Percentiles rank a stretch among this genome's conserved stretches.
Conservation (phyloP, 2,888 invertebrate species). For the Griposia aprilina region DNA sequence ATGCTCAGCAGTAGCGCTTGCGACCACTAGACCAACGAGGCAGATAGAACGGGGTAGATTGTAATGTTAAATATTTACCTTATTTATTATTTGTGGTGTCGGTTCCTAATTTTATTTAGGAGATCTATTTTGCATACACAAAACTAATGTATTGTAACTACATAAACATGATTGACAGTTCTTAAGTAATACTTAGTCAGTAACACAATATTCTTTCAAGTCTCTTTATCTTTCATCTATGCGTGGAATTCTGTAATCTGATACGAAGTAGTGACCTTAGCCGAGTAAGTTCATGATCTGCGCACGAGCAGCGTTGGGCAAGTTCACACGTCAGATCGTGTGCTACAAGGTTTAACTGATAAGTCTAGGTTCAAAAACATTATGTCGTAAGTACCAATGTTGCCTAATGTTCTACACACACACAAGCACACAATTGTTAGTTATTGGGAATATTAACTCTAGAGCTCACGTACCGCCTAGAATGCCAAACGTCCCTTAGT, state of each 20-base stretch:
- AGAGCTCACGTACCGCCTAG: no score
- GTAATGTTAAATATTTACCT: no score
- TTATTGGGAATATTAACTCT: background rate
- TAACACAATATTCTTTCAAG: slow-evolving; percentile 4
- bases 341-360: slow-evolving; percentile 34
- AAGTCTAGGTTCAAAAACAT: slow-evolving; percentile 37
- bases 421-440: no score
- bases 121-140: background rate
- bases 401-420: no score
- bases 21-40: no score
- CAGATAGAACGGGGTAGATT: no score
- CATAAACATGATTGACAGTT: slow-evolving; percentile 27
- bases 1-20: no score
- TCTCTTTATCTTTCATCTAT: slow-evolving; percentile 35
- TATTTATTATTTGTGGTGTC: background rate
- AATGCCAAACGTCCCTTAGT: no score
- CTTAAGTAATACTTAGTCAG: slow-evolving; percentile 19
- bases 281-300: slow-evolving; percentile 63
- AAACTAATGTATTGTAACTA: background rate
- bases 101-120: background rate
- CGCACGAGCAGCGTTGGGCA: slow-evolving; percentile 53
- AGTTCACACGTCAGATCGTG: slow-evolving; percentile 56
- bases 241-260: slow-evolving; percentile 59
- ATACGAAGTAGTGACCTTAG: slow-evolving; percentile 61
- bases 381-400: slow-evolving; percentile 12